Percentiles rank a stretch among this genome's conserved stretches.
phyloP scores from a whole-genome alignment of 2,888 invertebrate genomes.

The Augiades crinisus region DNA sequence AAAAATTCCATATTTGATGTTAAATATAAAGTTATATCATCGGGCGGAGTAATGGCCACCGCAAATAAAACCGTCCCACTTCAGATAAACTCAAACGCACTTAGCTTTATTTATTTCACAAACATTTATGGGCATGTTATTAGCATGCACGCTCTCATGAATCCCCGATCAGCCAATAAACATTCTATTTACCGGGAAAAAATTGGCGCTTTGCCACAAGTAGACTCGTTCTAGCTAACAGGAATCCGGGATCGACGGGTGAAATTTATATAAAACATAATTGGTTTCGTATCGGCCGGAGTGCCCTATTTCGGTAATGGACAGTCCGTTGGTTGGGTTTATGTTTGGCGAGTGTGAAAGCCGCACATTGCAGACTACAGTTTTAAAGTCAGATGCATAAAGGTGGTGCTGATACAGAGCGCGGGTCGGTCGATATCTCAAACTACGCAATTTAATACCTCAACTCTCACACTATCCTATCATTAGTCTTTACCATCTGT shows the following conservation, averaged over 20 bases:
- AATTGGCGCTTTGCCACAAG: conserved; percentile 19
- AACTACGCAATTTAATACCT: too few species aligned
- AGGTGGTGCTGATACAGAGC: too few species aligned
- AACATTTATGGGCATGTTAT: conserved; percentile 2
- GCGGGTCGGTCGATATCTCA: too few species aligned
- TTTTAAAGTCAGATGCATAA: too few species aligned
- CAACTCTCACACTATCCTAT: too few species aligned
- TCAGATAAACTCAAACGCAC: background rate
- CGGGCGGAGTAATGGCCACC: background rate
- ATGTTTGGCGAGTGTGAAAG: conserved; percentile 11
- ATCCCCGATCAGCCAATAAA: conserved; percentile 21
- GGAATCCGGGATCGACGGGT: conserved; percentile 29
- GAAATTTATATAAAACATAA: conserved; percentile 68
- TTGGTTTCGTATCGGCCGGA: conserved; percentile 69
- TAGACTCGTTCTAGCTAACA: background rate
- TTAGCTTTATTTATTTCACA: background rate
- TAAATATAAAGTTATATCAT: too few species aligned
- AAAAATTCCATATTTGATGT: too few species aligned
- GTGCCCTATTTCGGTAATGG: conserved; percentile 60
- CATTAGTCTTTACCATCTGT: too few species aligned
- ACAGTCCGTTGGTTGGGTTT: conserved; percentile 37
- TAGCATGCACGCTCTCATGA: conserved; percentile 12
- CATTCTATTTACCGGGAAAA: conserved; percentile 22
- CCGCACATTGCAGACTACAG: background rate
- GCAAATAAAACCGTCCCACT: background rate